Evolutionary conservation across 2,113 vertebrate species (phyloP), one percentile per base, ranked within the genome.

Genomic region (Hirundichthys speculiger): DNA sequence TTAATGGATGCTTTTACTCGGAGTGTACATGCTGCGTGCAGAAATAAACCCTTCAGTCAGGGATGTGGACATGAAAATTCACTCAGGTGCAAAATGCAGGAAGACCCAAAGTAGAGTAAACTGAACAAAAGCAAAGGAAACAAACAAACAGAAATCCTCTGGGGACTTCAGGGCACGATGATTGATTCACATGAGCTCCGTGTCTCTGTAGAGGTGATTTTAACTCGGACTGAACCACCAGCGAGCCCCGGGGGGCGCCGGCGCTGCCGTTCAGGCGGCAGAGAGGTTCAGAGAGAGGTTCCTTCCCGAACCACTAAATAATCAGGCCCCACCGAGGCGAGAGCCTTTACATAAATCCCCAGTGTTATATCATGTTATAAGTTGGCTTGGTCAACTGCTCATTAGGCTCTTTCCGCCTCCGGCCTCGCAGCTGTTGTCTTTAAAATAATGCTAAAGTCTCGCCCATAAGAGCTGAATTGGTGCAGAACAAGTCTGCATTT

Each of bases 131-230:
- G 30, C 54, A 27, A 74, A 83, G 22, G 39, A 38, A 74, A 80
- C 47, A 61, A 11, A 43, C 54, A 60, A 45, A 63, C 62, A 66
- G 21, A 70, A 76, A 83, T 75, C 52, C 75, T 52, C 63, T 4
- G 8, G 43, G 73, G 75, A 47, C 46, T 80, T 71, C 42, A 52
- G 56, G 51, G 50, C 64, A 64, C 50, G 56, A 49, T 62, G 61
- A 83, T 80, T 77, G 75, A 61, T 52, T 67, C 40, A 39, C 55
- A 22, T 50, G 59, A 54, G 21, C 56, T 54, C 14, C 14, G 42
- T 80, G 48, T 68, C 47, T 75, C 59, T 51, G 52, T 67, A 58
- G 64, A 86, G 65, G 80, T 65, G 0, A 64, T 77, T 83, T 64
- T 64, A 79, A 84, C 80, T 83, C 68, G 63, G 56, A 66, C 42